Evolutionary conservation across 2,113 vertebrate species (phyloP).

Genomic region (Marcusenius ussheri): DNA sequence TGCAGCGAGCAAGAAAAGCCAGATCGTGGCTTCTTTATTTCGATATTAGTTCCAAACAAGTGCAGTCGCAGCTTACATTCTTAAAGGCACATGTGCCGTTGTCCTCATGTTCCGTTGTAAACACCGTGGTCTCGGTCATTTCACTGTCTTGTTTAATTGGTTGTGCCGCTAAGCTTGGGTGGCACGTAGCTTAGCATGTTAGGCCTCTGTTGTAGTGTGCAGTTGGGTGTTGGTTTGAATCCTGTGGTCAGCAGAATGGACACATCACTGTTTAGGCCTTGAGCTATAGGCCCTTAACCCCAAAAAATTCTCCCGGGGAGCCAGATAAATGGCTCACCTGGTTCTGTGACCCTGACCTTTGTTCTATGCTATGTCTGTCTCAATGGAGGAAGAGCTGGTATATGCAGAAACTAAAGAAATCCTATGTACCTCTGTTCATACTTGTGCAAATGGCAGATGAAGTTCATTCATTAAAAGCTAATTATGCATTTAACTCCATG

Average conservation of each 20-base stretch:
- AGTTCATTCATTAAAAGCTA: not conserved
- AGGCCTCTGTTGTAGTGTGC: not conserved
- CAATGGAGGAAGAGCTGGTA: not conserved
- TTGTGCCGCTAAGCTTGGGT: not conserved
- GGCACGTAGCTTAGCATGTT: not conserved
- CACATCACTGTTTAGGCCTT: not conserved
- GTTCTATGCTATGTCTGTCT: not conserved
- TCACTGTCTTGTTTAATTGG: not conserved
- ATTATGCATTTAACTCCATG: not conserved
- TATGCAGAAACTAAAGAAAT: not conserved
- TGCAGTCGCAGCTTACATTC: not conserved
- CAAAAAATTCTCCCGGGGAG: not conserved
- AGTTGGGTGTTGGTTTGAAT: not conserved
- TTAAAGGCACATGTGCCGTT: not conserved
- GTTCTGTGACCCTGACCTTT: not conserved
- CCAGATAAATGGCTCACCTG: not conserved
- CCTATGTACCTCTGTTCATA: not conserved
- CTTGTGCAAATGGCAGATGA: not conserved
- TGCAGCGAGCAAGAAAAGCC: not conserved
- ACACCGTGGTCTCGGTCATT: not conserved
- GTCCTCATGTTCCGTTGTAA: not conserved
- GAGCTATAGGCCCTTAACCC: not conserved
- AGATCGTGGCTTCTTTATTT: not conserved
- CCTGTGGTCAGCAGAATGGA: not conserved
- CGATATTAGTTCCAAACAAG: not conserved